Percentiles rank a stretch among this genome's conserved stretches.
Conservation (phyloP, 2,113 vertebrate genomes). For the Prunella fulvescens region DNA sequence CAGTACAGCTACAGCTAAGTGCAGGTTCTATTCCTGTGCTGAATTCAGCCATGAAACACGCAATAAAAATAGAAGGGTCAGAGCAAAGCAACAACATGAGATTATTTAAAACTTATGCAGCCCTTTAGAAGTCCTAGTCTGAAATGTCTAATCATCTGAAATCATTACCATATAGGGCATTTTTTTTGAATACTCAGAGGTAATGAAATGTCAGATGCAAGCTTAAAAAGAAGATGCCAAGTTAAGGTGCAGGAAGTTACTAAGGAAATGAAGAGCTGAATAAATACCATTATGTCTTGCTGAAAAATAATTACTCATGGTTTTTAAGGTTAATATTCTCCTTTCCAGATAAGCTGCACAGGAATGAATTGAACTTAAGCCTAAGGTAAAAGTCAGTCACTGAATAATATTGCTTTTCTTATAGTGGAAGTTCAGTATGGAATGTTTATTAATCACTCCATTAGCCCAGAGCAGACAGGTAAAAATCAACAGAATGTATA, state of each 20-base stretch:
- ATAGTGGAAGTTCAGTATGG: neutral
- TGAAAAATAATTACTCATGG: neutral
- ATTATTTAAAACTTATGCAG: neutral
- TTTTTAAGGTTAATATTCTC: slow-evolving; percentile 1
- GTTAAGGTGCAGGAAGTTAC: neutral
- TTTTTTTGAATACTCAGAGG: neutral
- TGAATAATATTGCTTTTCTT: neutral
- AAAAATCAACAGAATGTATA: slow-evolving; percentile 18
- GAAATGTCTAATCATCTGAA: neutral
- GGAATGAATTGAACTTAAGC: neutral
- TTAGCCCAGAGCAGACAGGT: slow-evolving; percentile 8
- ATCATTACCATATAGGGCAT: neutral
- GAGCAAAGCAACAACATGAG: neutral
- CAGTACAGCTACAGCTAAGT: neutral
- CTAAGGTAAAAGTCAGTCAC: slow-evolving; percentile 17
- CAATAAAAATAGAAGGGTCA: neutral
- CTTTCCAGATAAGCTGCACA: neutral
- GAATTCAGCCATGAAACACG: neutral
- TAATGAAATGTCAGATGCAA: neutral
- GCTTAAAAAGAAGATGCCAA: neutral
- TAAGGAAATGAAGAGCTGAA: neutral
- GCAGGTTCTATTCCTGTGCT: neutral
- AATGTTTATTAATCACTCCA: neutral
- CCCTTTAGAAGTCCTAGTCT: neutral
- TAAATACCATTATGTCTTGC: neutral